These are phyloP conservation scores for Zaprionus ornatus DNA, from an alignment of 1,140 invertebrate genomes.

Conservation along the genomic window DNA sequence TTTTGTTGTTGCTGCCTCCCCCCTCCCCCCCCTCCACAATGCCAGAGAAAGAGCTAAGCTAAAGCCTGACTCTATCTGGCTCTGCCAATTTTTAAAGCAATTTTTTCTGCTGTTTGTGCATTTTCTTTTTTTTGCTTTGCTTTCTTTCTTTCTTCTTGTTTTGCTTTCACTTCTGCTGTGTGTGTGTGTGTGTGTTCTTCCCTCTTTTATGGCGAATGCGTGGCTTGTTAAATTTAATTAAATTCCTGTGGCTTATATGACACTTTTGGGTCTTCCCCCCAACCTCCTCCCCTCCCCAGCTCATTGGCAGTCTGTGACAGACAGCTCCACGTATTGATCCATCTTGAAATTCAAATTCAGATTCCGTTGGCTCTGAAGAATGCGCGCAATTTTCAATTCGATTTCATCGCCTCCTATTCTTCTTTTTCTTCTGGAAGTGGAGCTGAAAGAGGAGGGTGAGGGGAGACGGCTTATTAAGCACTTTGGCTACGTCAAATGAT, in stretches of 20 bases:
- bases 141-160: neutral
- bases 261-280: neutral
- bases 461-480: slow-evolving; percentile 52
- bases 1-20: slow-evolving; percentile 4
- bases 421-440: neutral
- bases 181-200: neutral
- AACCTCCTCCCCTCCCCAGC: fast-evolving
- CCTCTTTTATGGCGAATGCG: neutral
- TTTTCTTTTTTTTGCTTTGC: neutral
- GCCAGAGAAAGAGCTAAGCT: neutral
- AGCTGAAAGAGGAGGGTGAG: neutral
- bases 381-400: neutral
- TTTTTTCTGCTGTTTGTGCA: slow-evolving; percentile 19
- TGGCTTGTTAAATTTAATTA: slow-evolving; percentile 38
- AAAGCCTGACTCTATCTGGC: slow-evolving; percentile 5
- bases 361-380: neutral
- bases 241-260: slow-evolving; percentile 24
- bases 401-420: neutral
- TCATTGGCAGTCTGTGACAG: neutral
- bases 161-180: neutral
- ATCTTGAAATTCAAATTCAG: neutral
- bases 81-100: slow-evolving; percentile 21
- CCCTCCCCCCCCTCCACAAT: neutral
- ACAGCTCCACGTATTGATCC: neutral
- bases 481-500: slow-evolving; percentile 51